Evolutionary conservation across 2,888 invertebrate species (phyloP).

Genomic region (Cantharis rustica): DNA sequence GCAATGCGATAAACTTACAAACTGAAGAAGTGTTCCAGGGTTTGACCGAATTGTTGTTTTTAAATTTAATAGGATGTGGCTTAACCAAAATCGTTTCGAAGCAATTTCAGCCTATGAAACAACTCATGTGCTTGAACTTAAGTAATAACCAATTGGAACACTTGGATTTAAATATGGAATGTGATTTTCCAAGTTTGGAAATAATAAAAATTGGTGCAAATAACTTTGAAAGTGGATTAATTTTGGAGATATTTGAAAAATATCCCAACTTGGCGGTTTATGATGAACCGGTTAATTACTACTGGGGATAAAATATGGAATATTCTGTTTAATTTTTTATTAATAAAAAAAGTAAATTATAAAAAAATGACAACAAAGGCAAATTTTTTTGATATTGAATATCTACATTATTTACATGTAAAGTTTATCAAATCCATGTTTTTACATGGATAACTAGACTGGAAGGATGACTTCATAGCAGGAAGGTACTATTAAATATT

Average conservation of each 20-base stretch:
- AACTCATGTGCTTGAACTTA: not conserved
- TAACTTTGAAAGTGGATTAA: not conserved
- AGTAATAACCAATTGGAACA: not conserved
- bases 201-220: not conserved
- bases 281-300: not conserved
- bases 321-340: too few species aligned
- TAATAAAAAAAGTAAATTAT: too few species aligned
- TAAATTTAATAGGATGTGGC: not conserved
- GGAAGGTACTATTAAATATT: too few species aligned
- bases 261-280: not conserved
- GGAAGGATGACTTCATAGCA: too few species aligned
- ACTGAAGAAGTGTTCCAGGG: not conserved
- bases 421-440: too few species aligned
- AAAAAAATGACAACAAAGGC: too few species aligned
- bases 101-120: not conserved
- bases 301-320: not conserved
- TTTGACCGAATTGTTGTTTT: not conserved
- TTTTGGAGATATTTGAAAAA: not conserved
- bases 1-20: not conserved
- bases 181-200: not conserved
- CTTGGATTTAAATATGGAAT: not conserved
- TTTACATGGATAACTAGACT: too few species aligned
- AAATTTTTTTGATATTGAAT: too few species aligned
- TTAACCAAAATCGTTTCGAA: not conserved
- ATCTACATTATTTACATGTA: too few species aligned